Evolutionary conservation across 2,113 vertebrate species (phyloP).

Genomic region (Pollimyrus isidori): DNA sequence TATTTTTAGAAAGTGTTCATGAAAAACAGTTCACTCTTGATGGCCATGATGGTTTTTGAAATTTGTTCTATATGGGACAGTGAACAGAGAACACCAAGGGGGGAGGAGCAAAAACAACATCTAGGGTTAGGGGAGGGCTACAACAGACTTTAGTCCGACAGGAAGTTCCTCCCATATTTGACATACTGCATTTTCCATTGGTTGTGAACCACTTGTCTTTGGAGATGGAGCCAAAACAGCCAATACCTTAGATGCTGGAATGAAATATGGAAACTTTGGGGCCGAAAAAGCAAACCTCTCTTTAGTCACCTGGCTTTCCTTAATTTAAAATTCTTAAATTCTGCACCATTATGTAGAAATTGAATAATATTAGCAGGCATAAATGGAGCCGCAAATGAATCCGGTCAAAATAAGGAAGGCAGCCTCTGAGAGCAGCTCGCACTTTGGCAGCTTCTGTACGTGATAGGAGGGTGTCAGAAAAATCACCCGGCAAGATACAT

Average conservation of each 20-base stretch:
- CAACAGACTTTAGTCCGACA: not conserved
- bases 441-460: not conserved
- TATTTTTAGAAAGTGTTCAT: not conserved
- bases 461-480: not conserved
- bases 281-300: not conserved
- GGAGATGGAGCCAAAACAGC: not conserved
- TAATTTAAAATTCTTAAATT: not conserved
- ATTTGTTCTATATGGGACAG: not conserved
- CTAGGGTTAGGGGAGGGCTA: not conserved
- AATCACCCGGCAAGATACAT: not conserved
- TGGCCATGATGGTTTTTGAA: not conserved
- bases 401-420: not conserved
- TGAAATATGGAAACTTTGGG: not conserved
- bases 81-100: not conserved
- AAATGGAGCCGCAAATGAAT: not conserved
- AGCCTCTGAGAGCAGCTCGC: not conserved
- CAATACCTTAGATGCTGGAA: not conserved
- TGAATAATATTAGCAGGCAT: not conserved
- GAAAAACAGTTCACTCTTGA: not conserved
- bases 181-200: not conserved
- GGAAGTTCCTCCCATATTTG: not conserved
- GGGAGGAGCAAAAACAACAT: not conserved
- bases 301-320: not conserved
- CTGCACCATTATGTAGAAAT: not conserved
- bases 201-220: not conserved